Evolutionary conservation across 1,140 invertebrate genomes (phyloP).

Genomic region (Adelges cooleyi): DNA sequence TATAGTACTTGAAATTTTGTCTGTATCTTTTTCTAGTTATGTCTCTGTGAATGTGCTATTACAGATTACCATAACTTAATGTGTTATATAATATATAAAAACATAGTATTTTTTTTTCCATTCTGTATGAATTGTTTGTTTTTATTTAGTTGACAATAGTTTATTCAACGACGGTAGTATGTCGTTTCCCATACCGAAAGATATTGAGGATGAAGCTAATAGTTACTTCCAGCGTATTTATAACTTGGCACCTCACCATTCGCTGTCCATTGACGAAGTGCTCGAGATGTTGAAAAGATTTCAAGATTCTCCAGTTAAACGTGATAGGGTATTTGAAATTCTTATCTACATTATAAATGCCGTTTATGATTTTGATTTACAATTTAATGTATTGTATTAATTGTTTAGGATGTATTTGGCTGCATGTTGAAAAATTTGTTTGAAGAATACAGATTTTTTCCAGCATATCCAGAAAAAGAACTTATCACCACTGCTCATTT

Average conservation of each 20-base stretch:
- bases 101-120: too few relatives aligned
- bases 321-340: conserved; percentile 53
- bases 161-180: conserved; percentile 18
- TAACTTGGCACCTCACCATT: conserved; percentile 89
- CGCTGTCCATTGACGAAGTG: conserved; percentile 82
- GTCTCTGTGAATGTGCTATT: too few relatives aligned
- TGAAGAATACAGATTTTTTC: conserved; percentile 97
- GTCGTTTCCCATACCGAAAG: conserved; percentile 58
- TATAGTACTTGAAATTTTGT: too few relatives aligned
- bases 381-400: conserved; percentile 19
- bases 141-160: conserved; percentile 14
- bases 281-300: conserved; percentile 90
- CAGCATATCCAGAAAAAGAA: conserved; percentile 97
- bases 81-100: too few relatives aligned
- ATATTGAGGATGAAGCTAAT: conserved; percentile 96
- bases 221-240: conserved; percentile 96
- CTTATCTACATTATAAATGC: background rate
- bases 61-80: too few relatives aligned
- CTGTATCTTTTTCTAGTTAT: too few relatives aligned
- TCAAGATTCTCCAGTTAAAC: conserved; percentile 76
- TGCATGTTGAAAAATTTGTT: conserved; percentile 97
- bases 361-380: background rate
- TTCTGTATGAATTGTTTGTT: background rate
- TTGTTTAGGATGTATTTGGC: conserved; percentile 65
- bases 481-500: conserved; percentile 92